Conservation (phyloP, 2,888 invertebrate species). For the Pseudanteris insignis region DNA sequence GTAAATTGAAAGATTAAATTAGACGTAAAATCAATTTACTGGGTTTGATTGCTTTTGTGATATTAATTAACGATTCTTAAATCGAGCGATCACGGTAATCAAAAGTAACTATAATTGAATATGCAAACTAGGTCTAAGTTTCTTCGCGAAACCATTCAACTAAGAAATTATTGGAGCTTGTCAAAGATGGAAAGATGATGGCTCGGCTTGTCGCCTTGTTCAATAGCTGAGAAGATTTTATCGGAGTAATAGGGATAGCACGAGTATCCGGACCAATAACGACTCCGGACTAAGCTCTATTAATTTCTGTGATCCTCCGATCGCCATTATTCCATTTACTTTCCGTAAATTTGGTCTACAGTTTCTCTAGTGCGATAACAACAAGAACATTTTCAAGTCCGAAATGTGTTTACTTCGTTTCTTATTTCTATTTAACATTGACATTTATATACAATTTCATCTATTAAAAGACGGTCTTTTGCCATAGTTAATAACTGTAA, state of each 20-base stretch:
- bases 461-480: too few species aligned
- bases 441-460: too few species aligned
- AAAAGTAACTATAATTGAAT: constrained; percentile 6
- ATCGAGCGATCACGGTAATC: constrained; percentile 5
- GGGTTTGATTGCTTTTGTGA: background rate
- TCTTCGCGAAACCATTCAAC: constrained; percentile 36
- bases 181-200: constrained; percentile 42
- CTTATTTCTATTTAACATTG: too few species aligned
- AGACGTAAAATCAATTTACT: background rate
- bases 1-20: too few species aligned
- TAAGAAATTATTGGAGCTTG: constrained; percentile 59
- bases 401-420: too few species aligned
- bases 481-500: too few species aligned
- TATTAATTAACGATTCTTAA: constrained; percentile 9
- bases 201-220: too few species aligned
- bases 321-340: constrained; percentile 38
- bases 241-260: constrained; percentile 6
- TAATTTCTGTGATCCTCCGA: constrained; percentile 48
- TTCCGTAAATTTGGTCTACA: constrained; percentile 1
- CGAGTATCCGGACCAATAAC: constrained; percentile 29
- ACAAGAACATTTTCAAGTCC: too few species aligned
- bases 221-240: background rate
- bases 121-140: constrained; percentile 54
- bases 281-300: constrained; percentile 53
- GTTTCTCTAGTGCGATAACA: constrained; percentile 14